These are phyloP conservation scores for Gambusia holbrooki DNA, from an alignment of 2,113 vertebrate genomes.

Conservation along the genomic window DNA sequence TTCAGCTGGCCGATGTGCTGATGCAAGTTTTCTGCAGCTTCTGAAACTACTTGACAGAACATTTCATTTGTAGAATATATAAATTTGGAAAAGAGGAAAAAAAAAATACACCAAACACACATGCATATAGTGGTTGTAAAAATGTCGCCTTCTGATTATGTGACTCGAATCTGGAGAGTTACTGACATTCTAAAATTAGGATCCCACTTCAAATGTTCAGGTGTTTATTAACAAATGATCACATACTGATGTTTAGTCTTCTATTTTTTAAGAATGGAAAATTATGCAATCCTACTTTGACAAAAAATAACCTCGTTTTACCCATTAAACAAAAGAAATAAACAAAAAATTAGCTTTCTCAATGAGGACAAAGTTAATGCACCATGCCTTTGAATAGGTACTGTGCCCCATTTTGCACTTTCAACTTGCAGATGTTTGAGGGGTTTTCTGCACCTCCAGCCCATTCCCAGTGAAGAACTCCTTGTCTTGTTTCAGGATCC, in stretches of 20 bases:
- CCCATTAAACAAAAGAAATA: too few species aligned
- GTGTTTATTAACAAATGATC: neutral
- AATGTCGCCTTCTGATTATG: neutral
- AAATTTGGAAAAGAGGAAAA: constrained; percentile 22
- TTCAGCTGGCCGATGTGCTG: constrained; percentile 58
- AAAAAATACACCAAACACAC: neutral
- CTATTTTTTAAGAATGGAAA: too few species aligned
- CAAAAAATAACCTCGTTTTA: too few species aligned
- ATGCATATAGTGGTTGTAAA: neutral
- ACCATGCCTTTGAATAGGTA: neutral
- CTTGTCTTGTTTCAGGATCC: neutral
- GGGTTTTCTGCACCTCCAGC: too few species aligned
- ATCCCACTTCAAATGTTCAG: too few species aligned
- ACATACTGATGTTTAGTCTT: too few species aligned
- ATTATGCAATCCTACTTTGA: too few species aligned
- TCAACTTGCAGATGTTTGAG: too few species aligned
- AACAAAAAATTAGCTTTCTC: neutral
- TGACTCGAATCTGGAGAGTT: neutral
- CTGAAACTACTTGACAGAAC: constrained; percentile 57
- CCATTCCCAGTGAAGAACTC: too few species aligned
- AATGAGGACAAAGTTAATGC: neutral
- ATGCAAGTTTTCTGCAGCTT: constrained; percentile 69
- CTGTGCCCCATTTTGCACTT: neutral
- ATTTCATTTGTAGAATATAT: constrained; percentile 22
- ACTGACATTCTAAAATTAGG: neutral